These are phyloP conservation scores for Tolmerus cingulatus DNA, from an alignment of 2,888 invertebrate genomes.

Conservation along the genomic window DNA sequence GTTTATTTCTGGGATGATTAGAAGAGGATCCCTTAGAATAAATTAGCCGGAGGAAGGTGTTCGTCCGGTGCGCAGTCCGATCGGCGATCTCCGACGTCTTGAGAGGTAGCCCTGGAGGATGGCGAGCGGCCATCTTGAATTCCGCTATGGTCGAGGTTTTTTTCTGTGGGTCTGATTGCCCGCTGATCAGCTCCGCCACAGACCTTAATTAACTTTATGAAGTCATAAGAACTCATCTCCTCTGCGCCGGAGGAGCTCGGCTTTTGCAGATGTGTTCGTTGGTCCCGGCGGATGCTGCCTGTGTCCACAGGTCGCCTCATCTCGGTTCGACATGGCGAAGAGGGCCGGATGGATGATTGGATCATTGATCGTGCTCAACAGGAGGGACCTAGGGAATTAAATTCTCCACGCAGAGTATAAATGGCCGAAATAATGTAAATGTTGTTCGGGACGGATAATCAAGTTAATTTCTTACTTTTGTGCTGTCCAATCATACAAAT, in stretches of 20 bases:
- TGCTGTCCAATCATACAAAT: not conserved
- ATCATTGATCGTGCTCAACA: conserved; percentile 9
- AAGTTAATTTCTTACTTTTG: conserved; percentile 36
- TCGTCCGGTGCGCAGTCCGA: conserved; percentile 10
- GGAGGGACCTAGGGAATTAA: conserved; percentile 22
- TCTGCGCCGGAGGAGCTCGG: not conserved
- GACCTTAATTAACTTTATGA: conserved; percentile 40
- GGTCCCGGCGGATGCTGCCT: not conserved
- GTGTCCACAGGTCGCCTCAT: not conserved
- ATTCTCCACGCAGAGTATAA: not conserved
- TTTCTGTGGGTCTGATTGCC: conserved; percentile 21
- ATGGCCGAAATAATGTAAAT: conserved; percentile 33
- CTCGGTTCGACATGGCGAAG: not conserved
- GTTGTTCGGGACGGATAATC: conserved; percentile 11
- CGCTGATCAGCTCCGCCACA: not conserved
- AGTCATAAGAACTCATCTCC: conserved; percentile 39
- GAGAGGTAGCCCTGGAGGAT: not conserved
- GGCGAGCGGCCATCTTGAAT: conserved; percentile 28
- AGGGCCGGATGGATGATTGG: not conserved
- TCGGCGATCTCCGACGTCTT: not conserved
- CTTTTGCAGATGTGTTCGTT: not conserved
- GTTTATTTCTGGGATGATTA: conserved; percentile 33
- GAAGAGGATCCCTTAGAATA: conserved; percentile 21
- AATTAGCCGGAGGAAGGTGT: conserved; percentile 34
- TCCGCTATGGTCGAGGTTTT: conserved; percentile 4